Evolutionary conservation across 2,888 invertebrate genomes (phyloP), one percentile per base, ranked within the genome.

Genomic region (Conus canariensis): DNA sequence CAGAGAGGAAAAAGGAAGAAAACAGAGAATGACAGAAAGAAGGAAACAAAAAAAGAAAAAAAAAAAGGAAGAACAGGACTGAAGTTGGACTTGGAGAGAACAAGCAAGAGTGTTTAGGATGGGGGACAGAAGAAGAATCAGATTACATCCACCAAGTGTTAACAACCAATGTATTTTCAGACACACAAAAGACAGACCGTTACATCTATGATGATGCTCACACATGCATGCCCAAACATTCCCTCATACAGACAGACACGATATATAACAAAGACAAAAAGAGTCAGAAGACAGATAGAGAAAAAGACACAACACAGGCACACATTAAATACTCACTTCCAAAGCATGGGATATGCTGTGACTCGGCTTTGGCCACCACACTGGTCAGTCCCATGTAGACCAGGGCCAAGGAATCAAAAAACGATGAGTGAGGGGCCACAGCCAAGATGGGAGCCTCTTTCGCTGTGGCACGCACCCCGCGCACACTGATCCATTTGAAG

Each of bases 371-470:
- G 92, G 98, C 98, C 93, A 99, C 98, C 95, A 99, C 98, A 94
- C 98, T 98, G 58, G 98, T 98, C 88, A 98, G 98, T n/a, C 98
- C 98, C 93, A 98, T 97, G 88, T 89, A 88, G 60, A 92, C 91
- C 95, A 97, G 97, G 91, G 98, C 97, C 93, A 99, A 97, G 91
- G 98, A 98, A 96, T 99, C 99, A 97, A 98, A 98, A 97, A 98
- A 99, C 90, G 98, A 97, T 70, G 99, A 98, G 96, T 99, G 99
- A 7, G 99, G 99, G 10, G 98, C 98, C 92, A 98, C 97, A 90
- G 98, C 98, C 92, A 99, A 97, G 96, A 99, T 97, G 4, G 98
- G 98, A 9, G 99, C 99, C 93, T 98, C 98, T 90, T 97, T 96
- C 88, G 98, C 97, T 91, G 97, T 97, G 91, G 98, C 98, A 93